Base-by-base conservation (phyloP, 2,888 invertebrate genomes). In the Cryptus viduatorius region DNA sequence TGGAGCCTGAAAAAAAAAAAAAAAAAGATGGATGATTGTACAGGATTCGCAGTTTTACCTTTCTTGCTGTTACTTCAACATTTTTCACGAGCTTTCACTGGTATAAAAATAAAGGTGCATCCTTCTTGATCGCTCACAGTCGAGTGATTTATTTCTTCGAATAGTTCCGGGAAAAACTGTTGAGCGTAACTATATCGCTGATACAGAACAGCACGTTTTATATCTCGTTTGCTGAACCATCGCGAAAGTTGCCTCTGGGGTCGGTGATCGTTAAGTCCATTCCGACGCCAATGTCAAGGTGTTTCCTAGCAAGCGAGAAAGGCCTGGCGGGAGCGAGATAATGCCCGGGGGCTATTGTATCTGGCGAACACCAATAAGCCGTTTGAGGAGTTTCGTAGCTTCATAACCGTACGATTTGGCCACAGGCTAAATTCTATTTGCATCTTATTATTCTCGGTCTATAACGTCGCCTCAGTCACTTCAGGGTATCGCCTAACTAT, bases 221-320 rank as follows among this genome's bases (percentile, higher is more conserved):
- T 82, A 82, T 84, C 82, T 84, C 82, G 81, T 82, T 79, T 76
- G 65, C 48, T 78, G 84, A 81, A 68, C 73, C 82, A 37, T 71
- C 79, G 79, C 82, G 75, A 84, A 82, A 84, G 75, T 82, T 48
- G 79, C 82, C 84, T 76, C 82, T 79, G 84, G 79, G 83, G 83
- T 85, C 83, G 84, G 78, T 82, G 86, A 86, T 86, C 87, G 87
- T 87, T 86, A 85, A 86, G 83, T 85, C 82, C 79, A 82, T 84
- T 85, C 77, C 65, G 79, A 78, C 87, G 80, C 82, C 87, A 86
- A 87, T 87, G 87, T 87, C 87, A 87, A 87, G 87, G 87, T 79
- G 75, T 79, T 79, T 53, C 65, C 71, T 29, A 65, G 78, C 73
- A 73, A 82, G 72, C 44, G 69, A 76, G 68, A 44, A 53, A 73